Base-by-base conservation (phyloP, 2,888 invertebrate species). In the Selenia dentaria region DNA sequence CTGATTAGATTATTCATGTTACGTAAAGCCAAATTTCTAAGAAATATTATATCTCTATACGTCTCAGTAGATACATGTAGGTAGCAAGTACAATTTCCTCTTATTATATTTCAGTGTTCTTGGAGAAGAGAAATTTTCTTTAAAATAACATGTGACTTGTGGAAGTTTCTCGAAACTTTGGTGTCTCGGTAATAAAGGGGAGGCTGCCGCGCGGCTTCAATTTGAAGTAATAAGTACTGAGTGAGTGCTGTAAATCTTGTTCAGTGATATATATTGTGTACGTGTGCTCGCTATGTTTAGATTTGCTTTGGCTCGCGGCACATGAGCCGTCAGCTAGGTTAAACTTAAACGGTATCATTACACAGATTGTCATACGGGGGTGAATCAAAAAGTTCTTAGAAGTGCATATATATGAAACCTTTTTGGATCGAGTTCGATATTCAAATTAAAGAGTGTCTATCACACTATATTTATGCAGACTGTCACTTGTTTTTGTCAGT, bases 1-100 rank as follows among this genome's bases (percentile, higher is more conserved):
- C 14, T 29, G 34, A 42, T 42, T 42, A 35, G 35, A 29, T 42
- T 42, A 42, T 16, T 24, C 24, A 28, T 14, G 28, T 26, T 16
- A 36, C 26, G 35, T 35, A 35, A 42, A 28, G 28, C 11, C 8
- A 16, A 35, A 34, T 42, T 42, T 34, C 29, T 10, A 28, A 18
- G 42, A 34, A 35, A 34, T 34, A 13, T 29, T 29, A 22, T 13
- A 20, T 29, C 28, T 14, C n/a, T 16, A 18, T 33, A 25, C 20
- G 9, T 20, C 25, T 2, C 12, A 9, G 29, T 25, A 18, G 10
- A 10, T 25, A 4, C 25, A 1, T 29, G 6, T 14, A 4, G 16
- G 4, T 22, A 4, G 6, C 2, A 22, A 8, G 24, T 1, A n/a
- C 2, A 33, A 24, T 24, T 13, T 13, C 6, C n/a, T 25, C 25